phyloP scores from a whole-genome alignment of 2,797 vertebrate species.

The Coreius guichenoti region DNA sequence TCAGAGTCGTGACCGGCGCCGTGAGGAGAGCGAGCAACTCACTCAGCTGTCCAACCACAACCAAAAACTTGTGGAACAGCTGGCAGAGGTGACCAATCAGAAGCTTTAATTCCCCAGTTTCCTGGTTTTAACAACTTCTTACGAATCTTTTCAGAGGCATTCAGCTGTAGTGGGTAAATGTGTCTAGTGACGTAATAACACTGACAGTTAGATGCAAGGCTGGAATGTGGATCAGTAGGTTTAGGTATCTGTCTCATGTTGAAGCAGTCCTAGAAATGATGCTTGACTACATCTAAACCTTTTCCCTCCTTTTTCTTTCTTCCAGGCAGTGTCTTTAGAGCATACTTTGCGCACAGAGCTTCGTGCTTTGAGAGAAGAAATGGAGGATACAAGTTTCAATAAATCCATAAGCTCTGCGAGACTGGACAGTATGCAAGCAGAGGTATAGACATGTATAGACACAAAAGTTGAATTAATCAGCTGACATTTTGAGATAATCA shows the following conservation, averaged over 20 bases:
- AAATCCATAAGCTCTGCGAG: constrained; percentile 77
- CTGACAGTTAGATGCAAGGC: not conserved
- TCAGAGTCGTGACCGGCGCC: constrained; percentile 71
- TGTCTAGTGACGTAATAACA: constrained; percentile 14
- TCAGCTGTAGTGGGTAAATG: not conserved
- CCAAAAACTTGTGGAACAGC: constrained; percentile 82
- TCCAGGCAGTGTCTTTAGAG: constrained; percentile 81
- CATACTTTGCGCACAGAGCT: constrained; percentile 80
- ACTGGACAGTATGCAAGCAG: constrained; percentile 75
- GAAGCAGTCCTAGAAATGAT: not conserved
- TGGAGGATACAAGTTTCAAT: constrained; percentile 80
- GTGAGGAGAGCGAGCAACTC: constrained; percentile 78
- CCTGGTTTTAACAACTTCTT: not conserved
- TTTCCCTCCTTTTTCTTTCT: not conserved
- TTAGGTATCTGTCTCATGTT: constrained; percentile 34
- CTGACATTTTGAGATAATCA: not conserved
- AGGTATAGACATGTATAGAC: constrained; percentile 67
- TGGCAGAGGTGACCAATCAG: constrained; percentile 76
- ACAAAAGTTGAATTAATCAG: not conserved
- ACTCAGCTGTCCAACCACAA: constrained; percentile 80
- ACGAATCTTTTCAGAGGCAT: not conserved
- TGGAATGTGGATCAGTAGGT: constrained; percentile 73
- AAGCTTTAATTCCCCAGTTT: not conserved
- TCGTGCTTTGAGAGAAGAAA: constrained; percentile 77
- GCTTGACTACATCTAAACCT: not conserved